Percentiles rank a stretch among this genome's conserved stretches.
Evolutionary conservation across 2,113 vertebrate genomes (phyloP).

Genomic region (Craseonycteris thonglongyai): DNA sequence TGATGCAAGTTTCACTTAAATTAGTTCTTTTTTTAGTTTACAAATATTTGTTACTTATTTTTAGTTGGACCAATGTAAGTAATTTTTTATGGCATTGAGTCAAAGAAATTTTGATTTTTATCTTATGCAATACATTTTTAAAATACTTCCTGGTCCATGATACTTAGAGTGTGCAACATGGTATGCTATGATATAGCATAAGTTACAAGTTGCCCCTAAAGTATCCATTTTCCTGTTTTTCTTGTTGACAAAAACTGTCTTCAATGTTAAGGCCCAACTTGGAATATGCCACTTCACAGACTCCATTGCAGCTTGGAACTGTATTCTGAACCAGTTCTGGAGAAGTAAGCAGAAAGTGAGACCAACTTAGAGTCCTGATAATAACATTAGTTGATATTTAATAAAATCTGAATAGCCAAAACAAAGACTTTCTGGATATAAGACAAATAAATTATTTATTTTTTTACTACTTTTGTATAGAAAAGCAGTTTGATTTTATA

Average conservation of each 20-base stretch:
- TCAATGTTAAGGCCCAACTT: accelerated
- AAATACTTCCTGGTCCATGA: not conserved
- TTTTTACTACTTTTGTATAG: not conserved
- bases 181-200: not conserved
- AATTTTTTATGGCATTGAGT: not conserved
- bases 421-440: not conserved
- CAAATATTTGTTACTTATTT: not conserved
- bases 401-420: not conserved
- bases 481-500: not conserved
- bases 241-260: not conserved
- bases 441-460: not conserved
- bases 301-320: not conserved
- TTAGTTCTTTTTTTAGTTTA: not conserved
- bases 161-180: not conserved
- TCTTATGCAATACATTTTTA: not conserved
- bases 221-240: not conserved
- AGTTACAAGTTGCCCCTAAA: not conserved
- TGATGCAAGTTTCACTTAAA: not conserved
- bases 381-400: not conserved
- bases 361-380: not conserved
- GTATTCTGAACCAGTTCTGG: not conserved
- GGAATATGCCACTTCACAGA: not conserved
- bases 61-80: not conserved
- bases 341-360: not conserved
- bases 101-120: not conserved